A percentile compares a stretch with the other conserved stretches of the same genome.
phyloP scores from a whole-genome alignment of 2,888 invertebrate species.

The Ecdyonurus torrentis region DNA sequence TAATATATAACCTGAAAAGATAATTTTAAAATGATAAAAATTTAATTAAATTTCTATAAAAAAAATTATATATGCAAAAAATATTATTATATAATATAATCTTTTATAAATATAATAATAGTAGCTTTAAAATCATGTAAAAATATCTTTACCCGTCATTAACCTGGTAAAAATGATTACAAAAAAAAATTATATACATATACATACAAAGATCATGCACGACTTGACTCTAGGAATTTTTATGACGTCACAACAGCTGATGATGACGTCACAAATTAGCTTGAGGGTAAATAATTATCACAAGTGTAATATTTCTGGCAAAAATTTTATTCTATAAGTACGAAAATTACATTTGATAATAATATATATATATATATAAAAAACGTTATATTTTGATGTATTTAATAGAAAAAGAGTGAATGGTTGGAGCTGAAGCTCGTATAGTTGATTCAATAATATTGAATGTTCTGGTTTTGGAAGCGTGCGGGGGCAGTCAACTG shows the following conservation, averaged over 20 bases:
- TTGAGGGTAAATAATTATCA: too few species aligned
- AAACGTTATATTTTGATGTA: too few species aligned
- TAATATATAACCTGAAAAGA: neutral
- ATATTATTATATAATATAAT: too few species aligned
- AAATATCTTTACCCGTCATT: neutral
- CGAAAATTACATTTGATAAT: too few species aligned
- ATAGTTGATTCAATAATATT: too few species aligned
- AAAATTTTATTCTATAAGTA: too few species aligned
- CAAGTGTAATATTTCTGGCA: too few species aligned
- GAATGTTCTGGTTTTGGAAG: neutral
- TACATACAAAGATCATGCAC: neutral
- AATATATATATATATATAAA: too few species aligned
- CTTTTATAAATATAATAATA: neutral
- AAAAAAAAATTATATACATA: too few species aligned
- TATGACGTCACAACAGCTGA: neutral
- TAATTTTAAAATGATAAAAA: neutral
- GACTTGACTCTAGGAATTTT: neutral
- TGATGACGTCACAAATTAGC: neutral
- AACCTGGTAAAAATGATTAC: neutral
- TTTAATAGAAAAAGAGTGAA: too few species aligned
- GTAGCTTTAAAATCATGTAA: neutral
- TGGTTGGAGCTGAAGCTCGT: too few species aligned
- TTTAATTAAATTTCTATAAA: neutral
- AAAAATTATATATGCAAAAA: too few species aligned
- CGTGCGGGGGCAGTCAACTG: neutral